Conservation (phyloP, 2,113 vertebrate genomes). For the Paramisgurnus dabryanus region DNA sequence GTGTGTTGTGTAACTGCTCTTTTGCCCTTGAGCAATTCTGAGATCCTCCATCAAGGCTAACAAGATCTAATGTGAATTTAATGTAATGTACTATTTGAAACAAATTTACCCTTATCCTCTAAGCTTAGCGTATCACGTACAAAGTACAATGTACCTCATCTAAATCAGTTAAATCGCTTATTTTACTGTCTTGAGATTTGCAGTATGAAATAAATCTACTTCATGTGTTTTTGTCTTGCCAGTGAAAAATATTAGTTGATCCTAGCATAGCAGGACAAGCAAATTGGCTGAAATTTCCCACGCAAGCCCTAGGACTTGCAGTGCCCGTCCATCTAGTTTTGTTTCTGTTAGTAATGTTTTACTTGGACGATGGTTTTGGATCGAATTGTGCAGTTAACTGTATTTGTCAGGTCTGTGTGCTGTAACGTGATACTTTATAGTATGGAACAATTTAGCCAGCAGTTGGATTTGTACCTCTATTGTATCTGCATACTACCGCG, state of each 20-base stretch:
- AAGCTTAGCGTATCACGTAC: background rate
- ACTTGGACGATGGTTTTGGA: conserved; percentile 20
- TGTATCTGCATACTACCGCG: conserved; percentile 4
- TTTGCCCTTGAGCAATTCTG: conserved; percentile 12
- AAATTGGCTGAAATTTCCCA: conserved; percentile 21
- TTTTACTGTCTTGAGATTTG: background rate
- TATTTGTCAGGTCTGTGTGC: conserved; percentile 27
- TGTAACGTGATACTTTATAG: conserved; percentile 26
- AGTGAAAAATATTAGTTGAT: conserved; percentile 3
- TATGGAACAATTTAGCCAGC: conserved; percentile 36
- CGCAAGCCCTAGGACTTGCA: background rate
- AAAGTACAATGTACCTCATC: background rate
- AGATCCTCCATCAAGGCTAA: conserved; percentile 3
- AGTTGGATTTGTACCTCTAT: conserved; percentile 16
- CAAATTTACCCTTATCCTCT: background rate
- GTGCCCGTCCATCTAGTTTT: conserved; percentile 7
- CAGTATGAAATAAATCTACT: background rate
- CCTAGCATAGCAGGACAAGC: conserved; percentile 6
- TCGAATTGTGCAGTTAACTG: background rate
- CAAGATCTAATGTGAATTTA: background rate
- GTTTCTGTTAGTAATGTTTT: conserved; percentile 15
- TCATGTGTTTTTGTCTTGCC: background rate
- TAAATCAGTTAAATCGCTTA: background rate
- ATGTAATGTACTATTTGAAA: background rate
- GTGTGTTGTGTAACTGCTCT: background rate